These are phyloP conservation scores for Bombus picipes DNA, from an alignment of 1,140 invertebrate genomes.

Conservation along the genomic window DNA sequence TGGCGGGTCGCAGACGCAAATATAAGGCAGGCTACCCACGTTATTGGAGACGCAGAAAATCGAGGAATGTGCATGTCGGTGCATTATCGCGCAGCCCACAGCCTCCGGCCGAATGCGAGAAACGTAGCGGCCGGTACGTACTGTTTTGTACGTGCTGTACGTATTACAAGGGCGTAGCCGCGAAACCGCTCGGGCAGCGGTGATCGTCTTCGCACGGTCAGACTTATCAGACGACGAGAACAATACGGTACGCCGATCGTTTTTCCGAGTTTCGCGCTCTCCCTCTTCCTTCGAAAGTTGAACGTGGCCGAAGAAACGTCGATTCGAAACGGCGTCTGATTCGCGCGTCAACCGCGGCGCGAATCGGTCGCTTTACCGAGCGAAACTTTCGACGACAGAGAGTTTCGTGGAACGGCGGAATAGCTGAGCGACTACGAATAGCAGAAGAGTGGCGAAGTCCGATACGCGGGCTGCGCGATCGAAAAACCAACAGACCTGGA, in stretches of 20 bases:
- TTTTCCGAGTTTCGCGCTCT: neutral
- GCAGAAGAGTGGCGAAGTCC: no score
- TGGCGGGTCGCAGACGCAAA: slow-evolving; percentile 40
- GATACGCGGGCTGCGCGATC: neutral
- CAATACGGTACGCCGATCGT: slow-evolving; percentile 26
- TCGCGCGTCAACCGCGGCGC: neutral
- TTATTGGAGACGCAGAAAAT: slow-evolving; percentile 76
- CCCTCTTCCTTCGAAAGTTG: neutral
- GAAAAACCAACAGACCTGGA: slow-evolving; percentile 15
- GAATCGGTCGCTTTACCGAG: neutral
- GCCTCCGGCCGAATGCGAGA: slow-evolving; percentile 55
- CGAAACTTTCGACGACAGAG: neutral
- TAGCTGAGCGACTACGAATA: neutral
- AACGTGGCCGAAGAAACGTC: neutral
- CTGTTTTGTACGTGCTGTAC: neutral
- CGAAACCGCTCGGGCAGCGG: neutral
- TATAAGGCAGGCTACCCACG: slow-evolving; percentile 69
- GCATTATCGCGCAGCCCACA: slow-evolving; percentile 71
- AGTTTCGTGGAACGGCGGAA: neutral
- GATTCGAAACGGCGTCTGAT: neutral
- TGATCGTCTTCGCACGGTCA: neutral
- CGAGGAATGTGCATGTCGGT: slow-evolving; percentile 66
- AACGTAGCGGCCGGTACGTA: slow-evolving; percentile 48
- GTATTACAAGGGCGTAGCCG: slow-evolving; percentile 34
- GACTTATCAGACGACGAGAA: slow-evolving; percentile 43